Evolutionary conservation across 1,140 invertebrate species (phyloP).

Genomic region (Leptopilina boulardi): DNA sequence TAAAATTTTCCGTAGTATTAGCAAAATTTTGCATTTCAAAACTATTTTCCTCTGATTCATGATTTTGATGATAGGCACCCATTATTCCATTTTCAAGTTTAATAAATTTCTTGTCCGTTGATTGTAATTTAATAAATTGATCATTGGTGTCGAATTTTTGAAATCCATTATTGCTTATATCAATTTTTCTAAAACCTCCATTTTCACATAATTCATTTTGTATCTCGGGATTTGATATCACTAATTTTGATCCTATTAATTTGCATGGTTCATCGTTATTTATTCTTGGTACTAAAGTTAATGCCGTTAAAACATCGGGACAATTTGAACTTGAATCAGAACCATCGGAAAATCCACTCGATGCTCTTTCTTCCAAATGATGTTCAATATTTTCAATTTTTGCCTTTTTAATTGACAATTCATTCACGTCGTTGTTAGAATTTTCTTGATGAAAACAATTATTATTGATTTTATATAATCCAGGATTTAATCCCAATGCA

Average conservation of each 20-base stretch:
- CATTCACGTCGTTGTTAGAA: slow-evolving; percentile 51
- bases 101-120: slow-evolving; percentile 64
- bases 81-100: slow-evolving; percentile 58
- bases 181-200: slow-evolving; percentile 69
- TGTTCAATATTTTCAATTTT: slow-evolving; percentile 54
- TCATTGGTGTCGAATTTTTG: slow-evolving; percentile 58
- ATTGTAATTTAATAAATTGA: slow-evolving; percentile 65
- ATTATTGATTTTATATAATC: slow-evolving; percentile 62
- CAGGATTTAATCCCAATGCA: slow-evolving; percentile 62
- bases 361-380: slow-evolving; percentile 64
- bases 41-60: not conserved
- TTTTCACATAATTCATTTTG: slow-evolving; percentile 68
- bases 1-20: slow-evolving; percentile 49
- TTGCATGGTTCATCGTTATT: slow-evolving; percentile 49
- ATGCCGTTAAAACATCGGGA: slow-evolving; percentile 68
- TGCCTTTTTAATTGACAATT: slow-evolving; percentile 59
- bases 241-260: slow-evolving; percentile 58
- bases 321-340: slow-evolving; percentile 66
- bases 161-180: slow-evolving; percentile 60
- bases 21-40: slow-evolving; percentile 36
- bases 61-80: slow-evolving; percentile 35
- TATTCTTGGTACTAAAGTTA: slow-evolving; percentile 68
- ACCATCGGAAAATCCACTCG: slow-evolving; percentile 63
- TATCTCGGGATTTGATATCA: slow-evolving; percentile 70
- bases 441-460: slow-evolving; percentile 47